Percentiles rank a stretch among this genome's conserved stretches.
Evolutionary conservation across 2,797 vertebrate species (phyloP).

Genomic region (Sandelia bainsii): DNA sequence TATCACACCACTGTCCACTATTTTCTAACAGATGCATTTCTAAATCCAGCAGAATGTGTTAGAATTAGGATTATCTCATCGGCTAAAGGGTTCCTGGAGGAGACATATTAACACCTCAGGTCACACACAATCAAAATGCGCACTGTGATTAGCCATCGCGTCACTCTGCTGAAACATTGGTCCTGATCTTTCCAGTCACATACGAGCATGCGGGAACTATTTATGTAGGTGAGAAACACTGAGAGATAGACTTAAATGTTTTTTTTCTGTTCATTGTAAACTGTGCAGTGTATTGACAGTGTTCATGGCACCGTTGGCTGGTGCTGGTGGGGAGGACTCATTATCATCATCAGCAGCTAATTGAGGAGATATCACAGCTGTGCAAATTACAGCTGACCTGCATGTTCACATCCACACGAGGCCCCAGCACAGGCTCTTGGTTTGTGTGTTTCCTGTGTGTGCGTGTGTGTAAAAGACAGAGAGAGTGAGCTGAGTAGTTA

Average conservation of each 20-base stretch:
- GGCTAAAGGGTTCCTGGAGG: neutral
- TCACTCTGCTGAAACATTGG: neutral
- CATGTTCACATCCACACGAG: constrained; percentile 20
- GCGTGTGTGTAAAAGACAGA: neutral
- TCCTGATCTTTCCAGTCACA: neutral
- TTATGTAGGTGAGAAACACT: neutral
- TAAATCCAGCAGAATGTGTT: constrained; percentile 1
- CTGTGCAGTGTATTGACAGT: neutral
- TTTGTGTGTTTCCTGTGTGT: constrained; percentile 9
- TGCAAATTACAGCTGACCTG: constrained; percentile 66
- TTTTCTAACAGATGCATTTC: neutral
- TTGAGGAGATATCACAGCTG: constrained; percentile 64
- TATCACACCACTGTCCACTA: too few relatives aligned
- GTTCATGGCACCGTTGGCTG: neutral
- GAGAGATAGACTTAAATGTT: too few relatives aligned
- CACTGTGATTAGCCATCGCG: neutral
- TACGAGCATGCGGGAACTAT: neutral
- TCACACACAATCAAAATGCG: neutral
- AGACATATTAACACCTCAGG: neutral
- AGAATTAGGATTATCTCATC: neutral
- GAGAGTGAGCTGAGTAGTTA: neutral
- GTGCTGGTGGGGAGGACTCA: neutral
- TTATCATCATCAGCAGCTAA: constrained; percentile 52
- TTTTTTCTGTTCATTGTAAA: neutral
- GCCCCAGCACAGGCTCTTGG: neutral